A percentile compares a stretch with the other conserved stretches of the same genome.
Evolutionary conservation across 2,888 invertebrate genomes (phyloP).

Genomic region (Zootermopsis nevadensis): DNA sequence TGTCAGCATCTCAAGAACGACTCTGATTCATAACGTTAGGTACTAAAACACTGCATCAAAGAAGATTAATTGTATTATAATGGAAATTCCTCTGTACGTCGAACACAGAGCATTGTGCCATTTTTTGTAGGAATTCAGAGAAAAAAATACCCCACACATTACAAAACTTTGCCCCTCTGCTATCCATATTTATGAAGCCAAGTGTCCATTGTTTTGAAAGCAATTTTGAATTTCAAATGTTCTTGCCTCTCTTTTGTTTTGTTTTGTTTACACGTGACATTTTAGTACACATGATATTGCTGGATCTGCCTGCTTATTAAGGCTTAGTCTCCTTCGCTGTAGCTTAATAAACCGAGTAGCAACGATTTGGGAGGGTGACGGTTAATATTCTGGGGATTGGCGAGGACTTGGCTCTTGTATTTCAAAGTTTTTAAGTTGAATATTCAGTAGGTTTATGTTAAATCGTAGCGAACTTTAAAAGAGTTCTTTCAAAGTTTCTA

Average conservation of each 20-base stretch:
- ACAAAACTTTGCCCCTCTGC: slow-evolving; percentile 5
- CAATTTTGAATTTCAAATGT: slow-evolving; percentile 41
- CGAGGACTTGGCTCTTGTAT: neutral
- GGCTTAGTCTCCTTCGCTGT: neutral
- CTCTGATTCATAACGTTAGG: too few relatives aligned
- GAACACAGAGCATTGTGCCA: neutral
- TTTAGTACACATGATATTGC: neutral
- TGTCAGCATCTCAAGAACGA: too few relatives aligned
- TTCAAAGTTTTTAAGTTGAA: neutral
- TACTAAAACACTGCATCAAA: neutral
- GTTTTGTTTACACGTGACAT: neutral
- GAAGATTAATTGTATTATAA: slow-evolving; percentile 2
- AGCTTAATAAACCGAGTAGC: neutral
- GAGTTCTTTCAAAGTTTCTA: slow-evolving; percentile 3
- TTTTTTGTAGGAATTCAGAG: neutral
- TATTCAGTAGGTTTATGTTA: neutral
- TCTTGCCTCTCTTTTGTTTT: neutral
- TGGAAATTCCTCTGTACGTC: slow-evolving; percentile 6
- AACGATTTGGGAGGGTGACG: neutral
- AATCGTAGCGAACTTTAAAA: neutral
- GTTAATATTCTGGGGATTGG: slow-evolving; percentile 9
- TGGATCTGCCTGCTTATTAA: neutral
- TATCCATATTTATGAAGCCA: slow-evolving; percentile 29
- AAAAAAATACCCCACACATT: neutral
- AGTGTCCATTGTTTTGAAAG: slow-evolving; percentile 24